Percentiles rank a stretch among this genome's conserved stretches.
Conservation (phyloP, 2,888 invertebrate genomes). For the Schizaphis graminum region DNA sequence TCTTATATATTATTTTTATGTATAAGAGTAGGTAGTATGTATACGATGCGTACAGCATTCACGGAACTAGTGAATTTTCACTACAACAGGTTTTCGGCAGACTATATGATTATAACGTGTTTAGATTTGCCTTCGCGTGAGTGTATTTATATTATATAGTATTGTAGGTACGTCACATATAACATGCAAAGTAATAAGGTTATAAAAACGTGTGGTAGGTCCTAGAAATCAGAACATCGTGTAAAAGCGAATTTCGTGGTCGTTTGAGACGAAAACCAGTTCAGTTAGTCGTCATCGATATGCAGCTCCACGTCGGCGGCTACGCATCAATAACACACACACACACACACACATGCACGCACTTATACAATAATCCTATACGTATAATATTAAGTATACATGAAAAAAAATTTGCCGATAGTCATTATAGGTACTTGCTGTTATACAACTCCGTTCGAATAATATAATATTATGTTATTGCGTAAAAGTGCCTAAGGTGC, state of each 20-base stretch:
- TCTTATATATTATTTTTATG: not conserved
- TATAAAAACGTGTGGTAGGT: constrained; percentile 1
- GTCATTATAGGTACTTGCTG: not conserved
- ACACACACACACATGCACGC: not conserved
- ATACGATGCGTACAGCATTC: not conserved
- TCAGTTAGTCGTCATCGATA: constrained; percentile 22
- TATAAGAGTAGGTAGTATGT: not conserved
- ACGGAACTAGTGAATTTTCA: not conserved
- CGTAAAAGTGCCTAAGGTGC: not conserved
- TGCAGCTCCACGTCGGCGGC: not conserved
- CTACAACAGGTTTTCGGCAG: not conserved
- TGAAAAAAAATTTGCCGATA: not conserved
- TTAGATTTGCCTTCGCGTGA: not conserved
- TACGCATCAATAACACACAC: constrained; percentile 7
- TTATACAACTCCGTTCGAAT: not conserved
- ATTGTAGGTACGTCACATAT: not conserved
- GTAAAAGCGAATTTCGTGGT: constrained; percentile 43
- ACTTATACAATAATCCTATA: not conserved
- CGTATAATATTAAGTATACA: not conserved
- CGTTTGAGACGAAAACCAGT: constrained; percentile 20
- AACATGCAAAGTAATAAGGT: not conserved
- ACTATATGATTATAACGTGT: not conserved
- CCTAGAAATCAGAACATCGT: constrained; percentile 23
- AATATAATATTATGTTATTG: not conserved
- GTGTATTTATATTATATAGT: not conserved